These are phyloP conservation scores for Boloria selene DNA, from an alignment of 2,888 invertebrate genomes.

Conservation along the genomic window DNA sequence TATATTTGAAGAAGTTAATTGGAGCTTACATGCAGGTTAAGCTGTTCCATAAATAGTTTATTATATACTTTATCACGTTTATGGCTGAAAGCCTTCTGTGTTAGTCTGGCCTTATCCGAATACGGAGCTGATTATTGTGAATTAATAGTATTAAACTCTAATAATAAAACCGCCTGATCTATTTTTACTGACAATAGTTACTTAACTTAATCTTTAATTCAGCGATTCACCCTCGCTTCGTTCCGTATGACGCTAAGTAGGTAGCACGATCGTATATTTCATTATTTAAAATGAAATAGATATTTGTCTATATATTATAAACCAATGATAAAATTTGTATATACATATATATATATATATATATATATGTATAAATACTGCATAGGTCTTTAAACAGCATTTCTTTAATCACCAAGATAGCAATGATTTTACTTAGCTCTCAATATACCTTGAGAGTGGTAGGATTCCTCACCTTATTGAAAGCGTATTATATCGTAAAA, in stretches of 20 bases:
- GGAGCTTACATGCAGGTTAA: conserved; percentile 48
- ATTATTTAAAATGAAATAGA: no score
- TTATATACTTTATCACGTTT: conserved; percentile 41
- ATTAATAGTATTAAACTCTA: conserved; percentile 6
- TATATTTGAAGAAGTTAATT: conserved; percentile 67
- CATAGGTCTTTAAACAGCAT: no score
- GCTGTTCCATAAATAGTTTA: conserved; percentile 47
- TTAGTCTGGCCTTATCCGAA: conserved; percentile 18
- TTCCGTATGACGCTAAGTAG: no score
- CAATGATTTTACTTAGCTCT: no score
- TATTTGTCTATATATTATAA: no score
- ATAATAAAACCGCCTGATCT: neutral
- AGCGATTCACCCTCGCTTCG: no score
- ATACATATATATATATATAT: no score
- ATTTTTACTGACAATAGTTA: neutral
- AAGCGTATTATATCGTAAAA: neutral
- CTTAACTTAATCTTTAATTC: neutral
- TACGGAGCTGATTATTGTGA: conserved; percentile 22
- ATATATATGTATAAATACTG: no score
- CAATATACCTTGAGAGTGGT: neutral
- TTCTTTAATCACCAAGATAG: no score
- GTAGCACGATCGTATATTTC: no score
- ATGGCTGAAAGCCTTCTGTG: conserved; percentile 29
- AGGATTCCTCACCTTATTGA: neutral
- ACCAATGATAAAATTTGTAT: no score